Base-by-base conservation (phyloP, 2,797 vertebrate species). In the Ctenosaura bakeri region DNA sequence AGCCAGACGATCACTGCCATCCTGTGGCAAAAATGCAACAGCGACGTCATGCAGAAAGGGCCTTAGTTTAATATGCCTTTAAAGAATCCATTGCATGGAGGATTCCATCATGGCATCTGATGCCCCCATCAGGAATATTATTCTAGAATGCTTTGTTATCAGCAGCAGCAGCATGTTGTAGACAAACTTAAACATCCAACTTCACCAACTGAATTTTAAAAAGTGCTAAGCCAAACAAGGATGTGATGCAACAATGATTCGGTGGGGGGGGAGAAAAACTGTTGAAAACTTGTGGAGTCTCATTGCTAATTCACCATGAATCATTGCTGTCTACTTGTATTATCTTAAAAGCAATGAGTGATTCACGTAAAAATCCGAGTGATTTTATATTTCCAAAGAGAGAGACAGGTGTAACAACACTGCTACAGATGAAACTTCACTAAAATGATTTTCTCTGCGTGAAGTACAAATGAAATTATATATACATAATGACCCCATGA, bases 201-300 rank as follows among this genome's bases (percentile, higher is more conserved):
- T n/a, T 69, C 62, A 26, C 12, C 59, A 80, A 54, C 6, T 22
- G n/a, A 32, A 69, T 71, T 69, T 88, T 54, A 14, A 79, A 81
- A 71, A 54, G 6, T 6, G 38, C 7, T 10, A 22, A 12, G 22
- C 38, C 9, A 54, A 87, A 26, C 29, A 22, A 52, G 12, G 8
- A 14, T 20, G 22, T 69, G 46, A 80, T 71, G 42, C 62, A 38
- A 29, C 22, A 18, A 80, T 54, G n/a, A 26, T 8, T 56, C 62
- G 24, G 35, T 2, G 42, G 42, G 42, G 42, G 42, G 4, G 3
- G 42, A 50, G 69, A 12, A 38, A 56, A 5, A 46, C 3, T 20
- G 7, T 54, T 69, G 46, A 80, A 88, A 71, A 88, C 69, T 38
- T 38, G 38, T 71, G 22, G n/a, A 56, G 64, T 52, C 77, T 88